Conservation (phyloP, 2,113 vertebrate genomes). For the Aptenodytes patagonicus region DNA sequence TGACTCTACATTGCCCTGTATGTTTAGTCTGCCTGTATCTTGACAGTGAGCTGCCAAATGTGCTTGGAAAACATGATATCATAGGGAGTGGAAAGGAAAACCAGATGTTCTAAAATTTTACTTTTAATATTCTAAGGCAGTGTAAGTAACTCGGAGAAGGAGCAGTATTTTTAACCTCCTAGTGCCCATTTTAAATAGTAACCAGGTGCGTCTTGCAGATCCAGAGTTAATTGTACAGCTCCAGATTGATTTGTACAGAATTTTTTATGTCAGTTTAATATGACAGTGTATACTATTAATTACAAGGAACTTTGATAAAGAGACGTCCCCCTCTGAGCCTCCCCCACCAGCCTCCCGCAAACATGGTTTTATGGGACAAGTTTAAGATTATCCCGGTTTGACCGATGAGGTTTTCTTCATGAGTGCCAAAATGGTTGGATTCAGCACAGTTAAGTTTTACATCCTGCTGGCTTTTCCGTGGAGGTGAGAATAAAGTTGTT, state of each 20-base stretch:
- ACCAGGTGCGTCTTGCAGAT: neutral
- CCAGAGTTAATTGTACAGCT: neutral
- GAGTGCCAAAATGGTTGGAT: neutral
- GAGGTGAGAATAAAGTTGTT: slow-evolving; percentile 26
- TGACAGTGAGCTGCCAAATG: slow-evolving; percentile 40
- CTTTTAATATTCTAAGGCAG: neutral
- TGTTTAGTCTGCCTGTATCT: slow-evolving; percentile 65
- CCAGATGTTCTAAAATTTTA: slow-evolving; percentile 48
- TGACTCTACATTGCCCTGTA: neutral
- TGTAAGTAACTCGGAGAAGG: neutral
- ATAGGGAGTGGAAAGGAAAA: slow-evolving; percentile 59
- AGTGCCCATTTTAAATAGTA: neutral
- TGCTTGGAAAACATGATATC: slow-evolving; percentile 65
- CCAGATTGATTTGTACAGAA: neutral
- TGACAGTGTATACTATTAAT: neutral
- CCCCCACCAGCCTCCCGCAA: neutral
- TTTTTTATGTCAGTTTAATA: neutral
- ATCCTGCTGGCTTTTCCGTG: neutral
- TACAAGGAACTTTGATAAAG: neutral
- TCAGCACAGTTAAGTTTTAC: neutral
- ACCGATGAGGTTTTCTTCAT: neutral
- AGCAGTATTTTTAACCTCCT: neutral
- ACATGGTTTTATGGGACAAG: neutral
- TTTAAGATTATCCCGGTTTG: neutral
- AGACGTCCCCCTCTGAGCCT: neutral